Conservation (phyloP, 2,797 vertebrate genomes). For the Taenioides sp. region DNA sequence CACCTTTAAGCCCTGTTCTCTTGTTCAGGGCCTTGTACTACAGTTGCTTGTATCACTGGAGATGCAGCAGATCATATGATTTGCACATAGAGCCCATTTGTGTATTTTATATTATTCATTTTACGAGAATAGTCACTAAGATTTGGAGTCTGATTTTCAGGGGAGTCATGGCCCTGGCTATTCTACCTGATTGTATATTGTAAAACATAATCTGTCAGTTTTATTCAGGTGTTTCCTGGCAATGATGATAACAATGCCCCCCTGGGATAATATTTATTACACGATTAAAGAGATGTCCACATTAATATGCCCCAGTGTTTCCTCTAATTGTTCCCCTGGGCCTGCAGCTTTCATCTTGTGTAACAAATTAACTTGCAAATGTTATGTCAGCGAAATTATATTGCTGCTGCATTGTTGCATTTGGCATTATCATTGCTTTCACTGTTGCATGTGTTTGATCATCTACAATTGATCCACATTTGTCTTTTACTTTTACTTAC, state of each 20-base stretch:
- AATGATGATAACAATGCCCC: conserved; percentile 9
- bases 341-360: background rate
- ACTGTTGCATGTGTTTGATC: background rate
- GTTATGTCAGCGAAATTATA: background rate
- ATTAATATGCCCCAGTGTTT: background rate
- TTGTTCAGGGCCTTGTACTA: background rate
- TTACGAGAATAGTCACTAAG: background rate
- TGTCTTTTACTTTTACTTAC: background rate
- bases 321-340: conserved; percentile 5
- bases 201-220: conserved; percentile 1
- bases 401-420: no score
- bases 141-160: background rate
- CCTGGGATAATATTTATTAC: background rate
- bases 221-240: conserved; percentile 3
- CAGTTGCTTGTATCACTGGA: background rate
- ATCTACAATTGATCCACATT: background rate
- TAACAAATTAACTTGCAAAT: background rate
- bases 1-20: no score
- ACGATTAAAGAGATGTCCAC: conserved; percentile 6
- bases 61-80: background rate
- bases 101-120: background rate
- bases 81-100: background rate
- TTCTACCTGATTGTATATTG: background rate
- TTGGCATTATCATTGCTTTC: background rate
- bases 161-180: background rate